A percentile compares a stretch with the other conserved stretches of the same genome.
Evolutionary conservation across 2,113 vertebrate species (phyloP).

Genomic region (Sterna hirundo): DNA sequence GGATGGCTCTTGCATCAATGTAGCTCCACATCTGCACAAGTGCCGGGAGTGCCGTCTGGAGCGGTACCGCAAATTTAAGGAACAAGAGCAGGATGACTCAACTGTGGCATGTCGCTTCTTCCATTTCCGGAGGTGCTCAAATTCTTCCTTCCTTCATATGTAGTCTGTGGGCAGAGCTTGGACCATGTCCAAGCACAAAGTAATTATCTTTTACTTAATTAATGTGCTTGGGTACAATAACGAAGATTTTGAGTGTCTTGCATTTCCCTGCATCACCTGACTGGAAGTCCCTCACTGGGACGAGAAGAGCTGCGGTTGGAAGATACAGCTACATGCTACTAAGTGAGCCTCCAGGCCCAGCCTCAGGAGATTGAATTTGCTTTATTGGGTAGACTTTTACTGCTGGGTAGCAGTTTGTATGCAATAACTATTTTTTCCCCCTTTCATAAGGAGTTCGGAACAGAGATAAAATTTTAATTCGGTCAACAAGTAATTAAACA

Average conservation of each 20-base stretch:
- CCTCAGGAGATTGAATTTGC: not conserved
- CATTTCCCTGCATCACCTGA: not conserved
- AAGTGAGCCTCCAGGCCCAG: not conserved
- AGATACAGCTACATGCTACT: not conserved
- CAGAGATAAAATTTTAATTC: not conserved
- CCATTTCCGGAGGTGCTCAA: conserved; percentile 92
- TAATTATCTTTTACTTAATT: not conserved
- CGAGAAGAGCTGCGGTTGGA: not conserved
- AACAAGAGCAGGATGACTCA: conserved; percentile 93
- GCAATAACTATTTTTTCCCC: not conserved
- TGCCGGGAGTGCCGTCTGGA: conserved; percentile 97
- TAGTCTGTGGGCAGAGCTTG: not conserved
- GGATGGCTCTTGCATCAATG: conserved; percentile 97
- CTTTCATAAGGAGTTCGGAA: not conserved
- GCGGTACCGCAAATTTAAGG: conserved; percentile 94
- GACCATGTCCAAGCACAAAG: not conserved
- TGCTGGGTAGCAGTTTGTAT: not conserved
- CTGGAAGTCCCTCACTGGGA: not conserved
- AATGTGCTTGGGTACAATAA: not conserved
- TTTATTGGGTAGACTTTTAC: not conserved
- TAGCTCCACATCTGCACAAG: conserved; percentile 97
- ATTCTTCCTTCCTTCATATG: not conserved
- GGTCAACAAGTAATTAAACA: not conserved
- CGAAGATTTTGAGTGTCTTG: not conserved
- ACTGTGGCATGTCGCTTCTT: conserved; percentile 98